Base-by-base conservation (phyloP, 2,113 vertebrate species). In the Cryptomyrus ogoouensis region DNA sequence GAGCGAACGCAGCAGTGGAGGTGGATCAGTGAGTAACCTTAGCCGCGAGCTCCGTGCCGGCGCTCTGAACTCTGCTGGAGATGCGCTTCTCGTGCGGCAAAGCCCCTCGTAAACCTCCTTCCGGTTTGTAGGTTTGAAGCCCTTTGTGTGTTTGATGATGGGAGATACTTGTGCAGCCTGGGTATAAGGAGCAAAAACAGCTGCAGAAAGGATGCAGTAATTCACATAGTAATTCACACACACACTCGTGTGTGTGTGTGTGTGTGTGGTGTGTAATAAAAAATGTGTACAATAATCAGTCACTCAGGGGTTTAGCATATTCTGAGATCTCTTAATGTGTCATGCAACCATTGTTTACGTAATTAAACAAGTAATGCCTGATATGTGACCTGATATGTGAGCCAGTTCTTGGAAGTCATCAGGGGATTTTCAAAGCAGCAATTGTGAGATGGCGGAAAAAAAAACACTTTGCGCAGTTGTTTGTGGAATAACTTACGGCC, bases 1-100 rank as follows among this genome's bases (percentile, higher is more conserved):
- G 98, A 99, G 90, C 97, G 97, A 89, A 95, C 94, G 12, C 98
- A 99, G 93, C 98, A 98, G 93, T 99, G 98, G 98, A 97, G 97
- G 88, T 96, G 98, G 95, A 95, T 97, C 0, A 96, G 98, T 99
- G 94, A 96, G 96, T 95, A 7, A 87, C 13, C 9, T 7, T 2
- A 39, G 15, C 74, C 35, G 35, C 31, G 0, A 42, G 74, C 74
- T 21, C 27, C 27, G 2, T 2, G 27, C 12, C 21, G 6, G 21
- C 56, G 1, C 56, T 58, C n/a, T 27, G 58, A 12, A 12, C 58
- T 1, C 2, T 3, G 62, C 58, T 62, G 24, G 58, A 74, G 31
- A 74, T 39, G 70, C 74, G 2, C 15, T 0, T 5, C 13, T 8
- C 74, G 6, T 0, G 13, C 13, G 42, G 31, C 5, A 19, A 19